A percentile compares a stretch with the other conserved stretches of the same genome.
These are phyloP conservation scores for Epinotia bilunana DNA, from an alignment of 2,888 invertebrate species.

Conservation along the genomic window DNA sequence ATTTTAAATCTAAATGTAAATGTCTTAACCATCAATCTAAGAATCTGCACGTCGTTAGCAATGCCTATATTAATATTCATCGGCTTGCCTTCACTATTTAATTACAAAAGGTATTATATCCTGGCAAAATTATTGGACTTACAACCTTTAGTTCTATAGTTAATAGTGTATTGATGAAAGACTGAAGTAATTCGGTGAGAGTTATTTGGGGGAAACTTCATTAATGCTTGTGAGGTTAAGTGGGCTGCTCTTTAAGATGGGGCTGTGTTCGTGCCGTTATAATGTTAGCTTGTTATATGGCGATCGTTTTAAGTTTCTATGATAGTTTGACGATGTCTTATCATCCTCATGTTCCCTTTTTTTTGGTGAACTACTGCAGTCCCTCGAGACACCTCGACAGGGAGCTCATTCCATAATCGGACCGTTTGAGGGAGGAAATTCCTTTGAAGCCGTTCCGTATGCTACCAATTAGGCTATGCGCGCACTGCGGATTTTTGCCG, in stretches of 20 bases:
- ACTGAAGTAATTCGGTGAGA: slow-evolving; percentile 10
- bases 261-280: neutral
- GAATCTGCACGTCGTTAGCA: slow-evolving; percentile 17
- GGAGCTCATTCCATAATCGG: too few relatives aligned
- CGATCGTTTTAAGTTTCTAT: neutral
- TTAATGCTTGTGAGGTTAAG: slow-evolving; percentile 3
- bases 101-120: neutral
- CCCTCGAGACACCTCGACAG: too few relatives aligned
- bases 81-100: neutral
- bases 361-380: too few relatives aligned
- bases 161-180: neutral
- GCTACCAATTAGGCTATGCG: too few relatives aligned
- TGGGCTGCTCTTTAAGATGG: slow-evolving; percentile 1
- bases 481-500: too few relatives aligned
- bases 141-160: neutral
- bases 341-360: too few relatives aligned
- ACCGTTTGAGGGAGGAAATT: too few relatives aligned
- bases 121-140: neutral
- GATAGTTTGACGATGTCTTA: neutral
- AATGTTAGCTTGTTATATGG: neutral
- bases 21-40: slow-evolving; percentile 11
- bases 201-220: neutral
- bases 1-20: slow-evolving; percentile 23
- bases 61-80: slow-evolving; percentile 17
- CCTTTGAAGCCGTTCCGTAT: too few relatives aligned